Conservation (phyloP, 2,888 invertebrate genomes). For the Xiphydria camelus region DNA sequence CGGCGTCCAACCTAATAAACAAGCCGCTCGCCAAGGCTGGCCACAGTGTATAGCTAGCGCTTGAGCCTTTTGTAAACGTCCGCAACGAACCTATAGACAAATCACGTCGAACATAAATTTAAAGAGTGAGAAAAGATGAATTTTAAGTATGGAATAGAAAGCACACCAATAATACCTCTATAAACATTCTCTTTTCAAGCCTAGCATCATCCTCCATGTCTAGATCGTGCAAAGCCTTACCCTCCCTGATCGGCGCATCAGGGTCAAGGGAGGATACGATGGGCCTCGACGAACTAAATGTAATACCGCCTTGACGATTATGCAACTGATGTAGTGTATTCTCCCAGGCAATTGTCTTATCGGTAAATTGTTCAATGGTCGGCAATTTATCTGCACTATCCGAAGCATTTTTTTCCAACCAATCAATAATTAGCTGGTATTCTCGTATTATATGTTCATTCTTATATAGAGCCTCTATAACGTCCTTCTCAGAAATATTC, state of each 20-base stretch:
- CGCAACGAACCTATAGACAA: slow-evolving; percentile 80
- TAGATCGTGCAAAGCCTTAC: slow-evolving; percentile 78
- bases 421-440: slow-evolving; percentile 86
- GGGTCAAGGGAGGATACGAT: slow-evolving; percentile 80
- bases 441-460: slow-evolving; percentile 64
- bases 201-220: slow-evolving; percentile 79
- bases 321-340: slow-evolving; percentile 83
- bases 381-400: slow-evolving; percentile 59
- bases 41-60: slow-evolving; percentile 83
- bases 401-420: slow-evolving; percentile 83
- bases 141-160: neutral
- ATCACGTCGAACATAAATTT: neutral
- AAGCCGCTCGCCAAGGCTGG: slow-evolving; percentile 89
- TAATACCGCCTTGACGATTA: slow-evolving; percentile 59
- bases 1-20: slow-evolving; percentile 87
- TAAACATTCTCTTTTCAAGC: slow-evolving; percentile 53
- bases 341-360: slow-evolving; percentile 85
- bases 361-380: slow-evolving; percentile 74
- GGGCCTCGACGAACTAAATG: slow-evolving; percentile 63
- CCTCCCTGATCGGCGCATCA: slow-evolving; percentile 83
- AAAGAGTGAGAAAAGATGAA: neutral
- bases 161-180: slow-evolving; percentile 39
- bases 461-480: slow-evolving; percentile 64
- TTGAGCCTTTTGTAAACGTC: slow-evolving; percentile 83
- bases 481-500: slow-evolving; percentile 64